phyloP scores from a whole-genome alignment of 2,797 vertebrate genomes.

The Pachyuromys duprasi region DNA sequence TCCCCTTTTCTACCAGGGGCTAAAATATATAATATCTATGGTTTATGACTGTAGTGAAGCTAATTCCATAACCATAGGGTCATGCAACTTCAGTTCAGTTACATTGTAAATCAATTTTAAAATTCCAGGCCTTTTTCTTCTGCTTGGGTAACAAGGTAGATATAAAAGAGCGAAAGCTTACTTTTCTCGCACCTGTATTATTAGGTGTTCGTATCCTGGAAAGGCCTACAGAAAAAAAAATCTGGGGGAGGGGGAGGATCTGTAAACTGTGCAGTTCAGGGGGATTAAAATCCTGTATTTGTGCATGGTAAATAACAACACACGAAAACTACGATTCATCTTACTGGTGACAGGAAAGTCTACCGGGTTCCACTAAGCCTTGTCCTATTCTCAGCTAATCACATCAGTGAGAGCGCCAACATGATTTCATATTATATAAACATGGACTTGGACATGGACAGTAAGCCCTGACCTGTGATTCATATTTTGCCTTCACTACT shows the following conservation, averaged over 20 bases:
- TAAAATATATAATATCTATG: not conserved
- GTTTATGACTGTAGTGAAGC: not conserved
- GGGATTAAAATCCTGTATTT: not conserved
- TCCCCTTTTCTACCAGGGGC: constrained; percentile 6
- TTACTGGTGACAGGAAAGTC: not conserved
- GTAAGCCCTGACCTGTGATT: not conserved
- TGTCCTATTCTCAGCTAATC: not conserved
- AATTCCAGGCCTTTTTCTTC: constrained; percentile 34
- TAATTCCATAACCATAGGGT: not conserved
- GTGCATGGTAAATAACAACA: not conserved
- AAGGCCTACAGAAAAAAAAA: not conserved
- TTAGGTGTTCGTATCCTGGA: not conserved
- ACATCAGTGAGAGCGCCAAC: not conserved
- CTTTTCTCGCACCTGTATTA: not conserved
- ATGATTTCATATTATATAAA: not conserved
- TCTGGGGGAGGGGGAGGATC: not conserved
- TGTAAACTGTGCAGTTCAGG: not conserved
- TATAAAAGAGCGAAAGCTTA: not conserved
- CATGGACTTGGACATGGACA: not conserved
- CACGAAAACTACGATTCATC: not conserved
- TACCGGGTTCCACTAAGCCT: not conserved
- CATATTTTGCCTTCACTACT: not conserved
- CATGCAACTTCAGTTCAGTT: constrained; percentile 26
- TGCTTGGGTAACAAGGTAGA: constrained; percentile 23
- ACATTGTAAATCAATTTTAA: constrained; percentile 23